These are phyloP conservation scores for Pygoscelis adeliae DNA, from an alignment of 2,113 vertebrate species.

Conservation along the genomic window DNA sequence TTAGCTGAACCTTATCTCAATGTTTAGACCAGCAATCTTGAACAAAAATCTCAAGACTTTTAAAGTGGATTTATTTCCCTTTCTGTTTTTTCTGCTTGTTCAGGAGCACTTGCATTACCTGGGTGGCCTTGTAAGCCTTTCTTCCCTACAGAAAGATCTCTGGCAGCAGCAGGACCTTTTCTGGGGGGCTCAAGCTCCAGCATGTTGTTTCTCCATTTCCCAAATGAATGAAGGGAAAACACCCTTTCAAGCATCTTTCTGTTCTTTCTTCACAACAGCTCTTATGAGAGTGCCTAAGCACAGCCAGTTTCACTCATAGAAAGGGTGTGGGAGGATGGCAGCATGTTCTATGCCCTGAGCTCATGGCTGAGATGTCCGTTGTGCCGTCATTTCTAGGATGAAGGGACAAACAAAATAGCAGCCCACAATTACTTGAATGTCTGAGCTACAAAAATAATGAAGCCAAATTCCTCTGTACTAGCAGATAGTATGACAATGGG, in stretches of 20 bases:
- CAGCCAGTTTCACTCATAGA: neutral
- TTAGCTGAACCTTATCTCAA: conserved; percentile 77
- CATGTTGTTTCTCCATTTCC: neutral
- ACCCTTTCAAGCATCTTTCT: neutral
- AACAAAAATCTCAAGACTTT: conserved; percentile 82
- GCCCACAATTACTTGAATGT: neutral
- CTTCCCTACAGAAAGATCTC: conserved; percentile 90
- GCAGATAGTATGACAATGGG: neutral
- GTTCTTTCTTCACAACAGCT: neutral
- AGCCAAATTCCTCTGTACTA: neutral
- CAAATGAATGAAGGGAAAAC: neutral
- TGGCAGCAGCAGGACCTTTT: conserved; percentile 81
- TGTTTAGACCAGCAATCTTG: conserved; percentile 73
- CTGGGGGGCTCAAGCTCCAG: neutral
- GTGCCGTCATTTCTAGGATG: neutral
- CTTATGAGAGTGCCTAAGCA: neutral
- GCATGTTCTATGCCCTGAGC: neutral
- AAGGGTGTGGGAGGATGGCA: neutral
- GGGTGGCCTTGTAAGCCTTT: conserved; percentile 85
- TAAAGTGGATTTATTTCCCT: conserved; percentile 79
- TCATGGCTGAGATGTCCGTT: neutral
- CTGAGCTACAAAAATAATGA: neutral
- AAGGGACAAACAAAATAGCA: neutral
- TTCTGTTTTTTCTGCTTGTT: conserved; percentile 84
- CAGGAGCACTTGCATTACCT: conserved; percentile 83